Evolutionary conservation across 2,113 vertebrate genomes (phyloP), one percentile per base, ranked within the genome.

Genomic region (Toxostoma redivivum): DNA sequence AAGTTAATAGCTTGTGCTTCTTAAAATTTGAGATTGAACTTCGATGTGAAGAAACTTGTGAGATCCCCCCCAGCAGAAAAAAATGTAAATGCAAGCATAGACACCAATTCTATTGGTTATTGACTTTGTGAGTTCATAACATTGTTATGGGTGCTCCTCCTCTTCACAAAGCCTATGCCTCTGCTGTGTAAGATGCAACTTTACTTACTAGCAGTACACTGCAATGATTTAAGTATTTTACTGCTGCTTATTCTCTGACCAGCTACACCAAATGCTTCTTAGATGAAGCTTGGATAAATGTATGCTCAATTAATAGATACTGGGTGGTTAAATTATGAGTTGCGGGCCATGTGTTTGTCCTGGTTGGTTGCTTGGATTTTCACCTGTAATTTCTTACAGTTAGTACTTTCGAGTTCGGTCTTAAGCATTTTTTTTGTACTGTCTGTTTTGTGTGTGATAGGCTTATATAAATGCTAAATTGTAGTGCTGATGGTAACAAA

Each of bases 401-500:
- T n/a, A 28, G 60, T 51, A 67, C 82, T 91, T 89, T 69, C 0
- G 11, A 82, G 33, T 94, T 94, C 53, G 77, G 38, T 50, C 70
- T 56, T 61, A 28, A 19, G 48, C 79, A 18, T 35, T 85, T 83
- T 50, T 50, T 33, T 64, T 64, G 33, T 44, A 23, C 81, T 84
- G 62, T 81, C 84, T 79, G 23, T 86, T 66, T 38, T 64, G 31
- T 44, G 33, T 67, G 72, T n/a, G 65, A 71, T 66, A 66, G 54
- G 71, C 81, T 94, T 95, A 80, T 73, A 80, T 88, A 86, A 95
- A 54, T 56, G 71, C 70, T 71, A 24, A 73, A 72, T 90, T 95
- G 71, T 82, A 71, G 65, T 54, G 24, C 33, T 67, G 92, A n/a
- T 78, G 60, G n/a, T 47, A 90, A 88, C 87, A 95, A 90, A 84